Percentiles rank a stretch among this genome's conserved stretches.
Evolutionary conservation across 2,113 vertebrate species (phyloP).

Genomic region (Crypturellus undulatus): DNA sequence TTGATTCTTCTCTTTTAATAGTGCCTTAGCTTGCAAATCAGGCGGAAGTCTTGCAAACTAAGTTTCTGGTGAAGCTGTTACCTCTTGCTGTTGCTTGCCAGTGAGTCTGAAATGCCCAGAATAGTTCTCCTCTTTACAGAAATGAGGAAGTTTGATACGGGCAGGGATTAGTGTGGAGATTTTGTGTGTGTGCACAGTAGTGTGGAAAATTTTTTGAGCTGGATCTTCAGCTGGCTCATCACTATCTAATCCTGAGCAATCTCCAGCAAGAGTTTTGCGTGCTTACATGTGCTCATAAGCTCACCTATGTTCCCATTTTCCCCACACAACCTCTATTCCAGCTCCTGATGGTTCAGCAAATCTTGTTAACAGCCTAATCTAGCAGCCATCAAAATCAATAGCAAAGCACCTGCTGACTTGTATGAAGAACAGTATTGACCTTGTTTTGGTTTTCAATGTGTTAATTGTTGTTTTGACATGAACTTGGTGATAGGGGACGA

Average conservation of each 20-base stretch:
- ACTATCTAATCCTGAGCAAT: background rate
- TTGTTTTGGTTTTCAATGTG: background rate
- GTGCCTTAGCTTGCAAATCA: constrained; percentile 19
- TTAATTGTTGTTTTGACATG: background rate
- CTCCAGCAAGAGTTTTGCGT: background rate
- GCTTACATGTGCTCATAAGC: background rate
- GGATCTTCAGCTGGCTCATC: background rate
- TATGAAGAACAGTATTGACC: background rate
- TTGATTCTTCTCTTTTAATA: constrained; percentile 6
- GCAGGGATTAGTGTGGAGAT: background rate
- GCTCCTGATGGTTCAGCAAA: background rate
- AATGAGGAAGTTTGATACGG: constrained; percentile 43
- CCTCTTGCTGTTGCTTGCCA: constrained; percentile 11
- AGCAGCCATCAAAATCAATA: background rate
- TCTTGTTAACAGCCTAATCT: background rate
- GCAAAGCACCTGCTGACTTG: background rate
- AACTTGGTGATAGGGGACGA: background rate
- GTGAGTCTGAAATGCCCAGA: background rate
- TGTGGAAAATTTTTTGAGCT: background rate
- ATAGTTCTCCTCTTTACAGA: constrained; percentile 30
- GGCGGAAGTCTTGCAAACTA: constrained; percentile 49
- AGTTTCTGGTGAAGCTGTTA: constrained; percentile 51
- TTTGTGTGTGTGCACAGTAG: background rate
- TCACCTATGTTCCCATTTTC: background rate
- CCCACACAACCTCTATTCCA: background rate